Conservation (phyloP, 1,140 invertebrate species). For the Cylas formicarius region DNA sequence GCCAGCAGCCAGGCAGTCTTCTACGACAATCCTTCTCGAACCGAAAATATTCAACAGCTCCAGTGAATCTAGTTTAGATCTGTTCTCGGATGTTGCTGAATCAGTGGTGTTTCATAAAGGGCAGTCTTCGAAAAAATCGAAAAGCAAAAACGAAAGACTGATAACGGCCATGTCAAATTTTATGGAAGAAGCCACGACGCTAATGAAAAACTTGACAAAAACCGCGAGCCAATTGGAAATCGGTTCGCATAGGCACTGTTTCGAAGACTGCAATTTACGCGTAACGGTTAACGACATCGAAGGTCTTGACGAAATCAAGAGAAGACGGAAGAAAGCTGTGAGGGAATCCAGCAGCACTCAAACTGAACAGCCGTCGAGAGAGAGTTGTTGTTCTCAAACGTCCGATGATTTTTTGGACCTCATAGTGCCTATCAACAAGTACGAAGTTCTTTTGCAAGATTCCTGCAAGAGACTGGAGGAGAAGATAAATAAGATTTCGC, state of each 20-base stretch:
- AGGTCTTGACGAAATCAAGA: conserved; percentile 12
- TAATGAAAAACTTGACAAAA: conserved; percentile 35
- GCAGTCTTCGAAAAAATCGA: conserved; percentile 30
- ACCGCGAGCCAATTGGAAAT: conserved; percentile 24
- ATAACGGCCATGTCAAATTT: conserved; percentile 37
- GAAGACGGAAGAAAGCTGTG: conserved; percentile 7
- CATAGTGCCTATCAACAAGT: conserved; percentile 31
- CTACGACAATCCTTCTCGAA: conserved; percentile 20
- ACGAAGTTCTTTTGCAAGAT: conserved; percentile 32
- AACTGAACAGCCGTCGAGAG: conserved; percentile 13
- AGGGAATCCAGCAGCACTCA: conserved; percentile 16
- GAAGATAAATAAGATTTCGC: conserved; percentile 19
- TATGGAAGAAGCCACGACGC: conserved; percentile 36
- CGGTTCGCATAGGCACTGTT: neutral
- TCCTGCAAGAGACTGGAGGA: conserved; percentile 35
- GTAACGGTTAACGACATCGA: conserved; percentile 30
- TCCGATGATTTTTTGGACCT: conserved; percentile 5
- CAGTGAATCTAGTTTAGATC: conserved; percentile 8
- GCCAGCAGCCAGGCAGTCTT: conserved; percentile 25
- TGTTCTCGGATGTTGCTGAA: conserved; percentile 25
- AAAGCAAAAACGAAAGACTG: conserved; percentile 22
- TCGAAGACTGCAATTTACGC: conserved; percentile 33
- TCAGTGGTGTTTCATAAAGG: conserved; percentile 33
- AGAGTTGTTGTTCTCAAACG: conserved; percentile 16
- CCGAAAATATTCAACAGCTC: neutral